Evolutionary conservation across 2,113 vertebrate species (phyloP), one percentile per base, ranked within the genome.

Genomic region (Shinisaurus crocodilurus): DNA sequence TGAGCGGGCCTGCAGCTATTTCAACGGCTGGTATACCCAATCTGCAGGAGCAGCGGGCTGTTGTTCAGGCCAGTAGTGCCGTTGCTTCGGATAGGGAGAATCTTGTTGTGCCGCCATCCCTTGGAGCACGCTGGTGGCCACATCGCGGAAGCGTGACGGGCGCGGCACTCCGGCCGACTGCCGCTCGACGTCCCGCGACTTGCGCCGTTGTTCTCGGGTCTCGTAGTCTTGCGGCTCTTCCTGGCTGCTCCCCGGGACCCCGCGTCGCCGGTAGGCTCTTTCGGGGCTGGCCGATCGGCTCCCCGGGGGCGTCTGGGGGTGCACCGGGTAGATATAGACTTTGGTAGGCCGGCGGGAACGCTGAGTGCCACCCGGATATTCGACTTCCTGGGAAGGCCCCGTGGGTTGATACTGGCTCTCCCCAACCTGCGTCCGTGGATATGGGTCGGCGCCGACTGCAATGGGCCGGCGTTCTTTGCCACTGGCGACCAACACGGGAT

Each of bases 311-410:
- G 88, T 84, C 3, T 84, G 81, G 3, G 88, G 88, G 81, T 84
- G 81, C 5, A 89, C 88, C 0, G 88, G 88, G 9, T 89, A 89
- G 81, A 89, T 89, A 13, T 84, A 84, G 18, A 89, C 88, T 34
- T 76, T 48, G 88, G 81, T 23, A 0, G 88, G 70, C 32, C 81
- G 50, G 1, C 54, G 88, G 18, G 88, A 60, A 1, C 40, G 87
- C 40, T 18, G 37, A 0, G 32, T 7, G 15, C 12, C 4, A 9
- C 75, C 9, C 20, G 20, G 65, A 8, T 75, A 74, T 2, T 86
- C 85, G 0, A 5, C 48, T 0, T 86, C 85, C 45, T n/a, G 85
- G 27, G 25, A 5, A 9, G 43, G 1, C 29, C 43, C 84, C 5
- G 5, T 3, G n/a, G 70, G 25, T 6, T 34, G 69, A 18, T 76